Evolutionary conservation across 2,888 invertebrate genomes (phyloP).

Genomic region (Dermolepida albohirtum): DNA sequence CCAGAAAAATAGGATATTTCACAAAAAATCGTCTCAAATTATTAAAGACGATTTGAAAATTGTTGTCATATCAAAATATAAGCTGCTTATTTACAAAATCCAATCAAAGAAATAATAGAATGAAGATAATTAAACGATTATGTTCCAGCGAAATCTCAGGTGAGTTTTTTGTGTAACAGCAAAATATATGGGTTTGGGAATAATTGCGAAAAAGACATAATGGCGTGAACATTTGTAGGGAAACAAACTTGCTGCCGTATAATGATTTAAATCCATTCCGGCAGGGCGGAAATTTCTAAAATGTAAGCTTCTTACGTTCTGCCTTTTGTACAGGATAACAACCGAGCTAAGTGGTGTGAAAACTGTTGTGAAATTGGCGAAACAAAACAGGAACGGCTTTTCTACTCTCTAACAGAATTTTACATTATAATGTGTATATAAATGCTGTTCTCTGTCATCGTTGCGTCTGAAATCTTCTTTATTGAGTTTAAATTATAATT

Average conservation of each 20-base stretch:
- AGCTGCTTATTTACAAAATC: too few relatives aligned
- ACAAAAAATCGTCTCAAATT: too few relatives aligned
- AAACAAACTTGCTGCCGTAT: slow-evolving; percentile 8
- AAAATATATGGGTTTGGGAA: too few relatives aligned
- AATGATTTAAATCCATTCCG: slow-evolving; percentile 22
- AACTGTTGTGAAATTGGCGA: slow-evolving; percentile 44
- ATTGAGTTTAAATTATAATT: slow-evolving; percentile 1
- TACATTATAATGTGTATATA: slow-evolving; percentile 1
- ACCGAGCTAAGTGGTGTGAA: slow-evolving; percentile 38
- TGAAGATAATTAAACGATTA: background rate
- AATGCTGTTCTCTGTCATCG: slow-evolving; percentile 11
- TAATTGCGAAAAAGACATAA: background rate
- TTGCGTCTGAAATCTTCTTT: slow-evolving; percentile 3
- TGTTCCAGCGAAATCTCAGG: background rate
- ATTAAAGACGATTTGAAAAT: too few relatives aligned
- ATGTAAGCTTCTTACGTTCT: slow-evolving; percentile 25
- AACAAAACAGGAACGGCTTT: slow-evolving; percentile 33
- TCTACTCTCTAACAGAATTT: slow-evolving; percentile 3
- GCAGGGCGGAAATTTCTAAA: slow-evolving; percentile 18
- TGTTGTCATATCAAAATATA: too few relatives aligned
- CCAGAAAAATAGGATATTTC: too few relatives aligned
- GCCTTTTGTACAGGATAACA: slow-evolving; percentile 35
- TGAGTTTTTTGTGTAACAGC: slow-evolving; percentile 1
- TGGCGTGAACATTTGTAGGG: background rate
- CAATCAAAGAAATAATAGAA: too few relatives aligned